These are phyloP conservation scores for Corydoras sp. DNA, from an alignment of 2,113 vertebrate species.

Conservation along the genomic window DNA sequence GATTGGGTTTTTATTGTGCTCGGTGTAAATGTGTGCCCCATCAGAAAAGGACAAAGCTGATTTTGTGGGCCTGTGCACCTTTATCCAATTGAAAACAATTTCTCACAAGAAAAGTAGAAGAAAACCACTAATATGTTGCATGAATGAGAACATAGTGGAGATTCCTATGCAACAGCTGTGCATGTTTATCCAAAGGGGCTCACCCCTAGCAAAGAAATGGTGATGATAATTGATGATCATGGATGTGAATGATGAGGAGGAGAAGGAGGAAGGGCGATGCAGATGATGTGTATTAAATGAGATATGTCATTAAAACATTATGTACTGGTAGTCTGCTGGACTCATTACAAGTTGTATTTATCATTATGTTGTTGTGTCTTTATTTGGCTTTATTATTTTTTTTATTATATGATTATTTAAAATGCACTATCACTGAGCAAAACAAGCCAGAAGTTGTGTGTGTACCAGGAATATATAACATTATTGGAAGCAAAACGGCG, in stretches of 20 bases:
- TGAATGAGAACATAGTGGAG: constrained; percentile 51
- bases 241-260: constrained; percentile 28
- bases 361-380: constrained; percentile 36
- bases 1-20: constrained; percentile 12
- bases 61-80: constrained; percentile 16
- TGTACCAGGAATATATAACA: no score
- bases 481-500: no score
- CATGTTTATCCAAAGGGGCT: constrained; percentile 49
- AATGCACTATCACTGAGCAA: no score
- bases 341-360: constrained; percentile 50
- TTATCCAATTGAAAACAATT: constrained; percentile 39
- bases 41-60: constrained; percentile 16
- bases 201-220: constrained; percentile 37
- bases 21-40: constrained; percentile 4
- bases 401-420: no score
- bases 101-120: constrained; percentile 44
- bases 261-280: constrained; percentile 25
- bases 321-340: constrained; percentile 46
- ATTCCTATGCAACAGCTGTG: constrained; percentile 52
- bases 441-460: no score
- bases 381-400: constrained; percentile 7
- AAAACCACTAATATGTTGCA: constrained; percentile 50
- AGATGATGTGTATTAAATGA: constrained; percentile 48
- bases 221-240: constrained; percentile 30
- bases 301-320: constrained; percentile 50